Percentiles rank a stretch among this genome's conserved stretches.
Evolutionary conservation across 2,113 vertebrate genomes (phyloP).

Genomic region (Chiloscyllium plagiosum): DNA sequence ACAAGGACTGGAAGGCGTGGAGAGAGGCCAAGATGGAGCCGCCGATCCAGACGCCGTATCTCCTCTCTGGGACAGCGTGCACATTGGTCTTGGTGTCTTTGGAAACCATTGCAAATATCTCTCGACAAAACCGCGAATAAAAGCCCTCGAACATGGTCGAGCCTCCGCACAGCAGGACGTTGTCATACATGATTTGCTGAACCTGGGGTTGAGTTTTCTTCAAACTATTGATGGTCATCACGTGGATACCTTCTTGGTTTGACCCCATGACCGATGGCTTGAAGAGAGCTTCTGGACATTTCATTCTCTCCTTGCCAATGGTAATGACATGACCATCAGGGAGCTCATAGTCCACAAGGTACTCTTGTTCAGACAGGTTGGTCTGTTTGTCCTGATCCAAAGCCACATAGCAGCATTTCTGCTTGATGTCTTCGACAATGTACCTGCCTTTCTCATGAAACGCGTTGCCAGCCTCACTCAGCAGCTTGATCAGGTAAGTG

Average conservation of each 20-base stretch:
- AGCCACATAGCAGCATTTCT: conserved; percentile 47
- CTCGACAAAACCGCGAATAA: conserved; percentile 41
- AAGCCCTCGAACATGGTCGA: conserved; percentile 49
- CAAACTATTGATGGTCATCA: conserved; percentile 45
- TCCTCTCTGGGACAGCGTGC: conserved; percentile 39
- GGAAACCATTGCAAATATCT: conserved; percentile 39
- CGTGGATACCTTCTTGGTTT: conserved; percentile 41
- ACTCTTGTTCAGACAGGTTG: background rate
- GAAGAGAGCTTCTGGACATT: conserved; percentile 52
- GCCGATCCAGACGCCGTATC: conserved; percentile 48
- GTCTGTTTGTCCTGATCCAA: conserved; percentile 38
- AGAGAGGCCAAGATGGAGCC: conserved; percentile 54
- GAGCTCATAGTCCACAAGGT: conserved; percentile 40
- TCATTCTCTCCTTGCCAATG: conserved; percentile 47
- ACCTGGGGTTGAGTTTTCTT: conserved; percentile 38
- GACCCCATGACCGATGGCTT: conserved; percentile 35
- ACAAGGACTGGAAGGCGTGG: conserved; percentile 49
- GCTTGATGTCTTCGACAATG: conserved; percentile 47
- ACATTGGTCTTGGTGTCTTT: conserved; percentile 39
- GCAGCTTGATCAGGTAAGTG: conserved; percentile 45
- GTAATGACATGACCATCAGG: conserved; percentile 44
- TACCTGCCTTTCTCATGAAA: conserved; percentile 41
- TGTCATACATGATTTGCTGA: conserved; percentile 35
- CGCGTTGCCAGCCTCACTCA: conserved; percentile 38
- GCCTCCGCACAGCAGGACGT: conserved; percentile 49